A percentile compares a stretch with the other conserved stretches of the same genome.
Evolutionary conservation across 1,140 invertebrate species (phyloP).

Genomic region (Drosophila insularis): DNA sequence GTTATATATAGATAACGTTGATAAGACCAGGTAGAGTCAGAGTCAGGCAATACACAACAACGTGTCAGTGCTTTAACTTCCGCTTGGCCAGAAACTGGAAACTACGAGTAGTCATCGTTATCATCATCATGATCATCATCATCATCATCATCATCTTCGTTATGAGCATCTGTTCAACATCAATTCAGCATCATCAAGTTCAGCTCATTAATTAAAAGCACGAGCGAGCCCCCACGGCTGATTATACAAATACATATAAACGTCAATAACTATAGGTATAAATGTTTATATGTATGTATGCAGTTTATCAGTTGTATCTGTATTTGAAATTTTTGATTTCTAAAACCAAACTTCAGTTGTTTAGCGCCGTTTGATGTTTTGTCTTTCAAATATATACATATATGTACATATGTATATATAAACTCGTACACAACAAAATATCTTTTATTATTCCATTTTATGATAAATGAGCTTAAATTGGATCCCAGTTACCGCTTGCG

Average conservation of each 20-base stretch:
- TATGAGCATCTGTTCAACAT: slow-evolving; percentile 6
- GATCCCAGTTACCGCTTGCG: slow-evolving; percentile 13
- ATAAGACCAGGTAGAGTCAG: slow-evolving; percentile 25
- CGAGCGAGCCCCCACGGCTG: slow-evolving; percentile 66
- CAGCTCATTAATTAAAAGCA: slow-evolving; percentile 74
- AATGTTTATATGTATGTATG: slow-evolving; percentile 3
- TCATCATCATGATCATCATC: slow-evolving; percentile 8
- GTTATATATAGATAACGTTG: slow-evolving; percentile 8
- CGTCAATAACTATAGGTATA: not conserved
- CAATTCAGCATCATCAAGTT: slow-evolving; percentile 44
- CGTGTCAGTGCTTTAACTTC: slow-evolving; percentile 33
- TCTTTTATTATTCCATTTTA: slow-evolving; percentile 5
- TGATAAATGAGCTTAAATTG: slow-evolving; percentile 49
- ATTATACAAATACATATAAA: slow-evolving; percentile 37
- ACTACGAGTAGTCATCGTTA: slow-evolving; percentile 38
- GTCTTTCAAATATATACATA: slow-evolving; percentile 6
- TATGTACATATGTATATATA: too few species aligned
- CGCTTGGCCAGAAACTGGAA: slow-evolving; percentile 47
- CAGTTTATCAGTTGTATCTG: slow-evolving; percentile 15
- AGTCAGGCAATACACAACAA: slow-evolving; percentile 24
- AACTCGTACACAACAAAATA: not conserved
- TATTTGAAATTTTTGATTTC: slow-evolving; percentile 46
- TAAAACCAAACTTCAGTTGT: slow-evolving; percentile 19
- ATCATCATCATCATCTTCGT: not conserved
- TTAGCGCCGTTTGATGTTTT: slow-evolving; percentile 4